Evolutionary conservation across 2,888 invertebrate species (phyloP).

Genomic region (Scaptomyza caliginosa): DNA sequence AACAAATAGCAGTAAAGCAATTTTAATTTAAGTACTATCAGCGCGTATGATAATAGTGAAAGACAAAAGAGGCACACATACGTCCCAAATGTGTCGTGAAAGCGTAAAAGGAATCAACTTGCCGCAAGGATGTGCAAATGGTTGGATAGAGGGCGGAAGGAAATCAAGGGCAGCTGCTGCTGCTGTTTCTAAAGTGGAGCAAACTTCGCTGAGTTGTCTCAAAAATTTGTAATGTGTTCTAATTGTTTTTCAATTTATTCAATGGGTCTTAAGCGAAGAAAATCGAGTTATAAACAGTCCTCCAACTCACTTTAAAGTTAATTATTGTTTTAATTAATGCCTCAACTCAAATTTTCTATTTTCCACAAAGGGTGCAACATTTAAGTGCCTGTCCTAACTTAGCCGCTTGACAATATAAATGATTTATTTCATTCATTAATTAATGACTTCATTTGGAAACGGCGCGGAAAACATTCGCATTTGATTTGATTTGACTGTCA

Average conservation of each 20-base stretch:
- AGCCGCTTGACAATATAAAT: slow-evolving; percentile 32
- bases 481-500: slow-evolving; percentile 28
- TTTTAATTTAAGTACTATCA: slow-evolving; percentile 16
- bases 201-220: slow-evolving; percentile 41
- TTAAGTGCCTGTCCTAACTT: slow-evolving; percentile 21
- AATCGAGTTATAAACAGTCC: slow-evolving; percentile 51
- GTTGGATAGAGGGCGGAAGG: not conserved
- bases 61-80: slow-evolving; percentile 8
- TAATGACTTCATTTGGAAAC: slow-evolving; percentile 37
- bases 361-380: slow-evolving; percentile 18
- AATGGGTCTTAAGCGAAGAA: slow-evolving; percentile 22
- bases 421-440: slow-evolving; percentile 48
- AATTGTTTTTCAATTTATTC: slow-evolving; percentile 69
- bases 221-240: slow-evolving; percentile 26
- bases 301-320: slow-evolving; percentile 31
- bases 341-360: slow-evolving; percentile 21
- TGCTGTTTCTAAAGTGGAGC: slow-evolving; percentile 18
- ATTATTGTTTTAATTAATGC: slow-evolving; percentile 39
- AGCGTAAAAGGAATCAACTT: not conserved
- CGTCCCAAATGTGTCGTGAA: not conserved
- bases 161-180: slow-evolving; percentile 21
- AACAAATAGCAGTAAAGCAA: slow-evolving; percentile 29
- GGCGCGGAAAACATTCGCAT: slow-evolving; percentile 4
- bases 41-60: slow-evolving; percentile 4
- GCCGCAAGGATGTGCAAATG: slow-evolving; percentile 3